A percentile compares a stretch with the other conserved stretches of the same genome.
phyloP scores from a whole-genome alignment of 2,888 invertebrate genomes.

The Cephus sareptanus region DNA sequence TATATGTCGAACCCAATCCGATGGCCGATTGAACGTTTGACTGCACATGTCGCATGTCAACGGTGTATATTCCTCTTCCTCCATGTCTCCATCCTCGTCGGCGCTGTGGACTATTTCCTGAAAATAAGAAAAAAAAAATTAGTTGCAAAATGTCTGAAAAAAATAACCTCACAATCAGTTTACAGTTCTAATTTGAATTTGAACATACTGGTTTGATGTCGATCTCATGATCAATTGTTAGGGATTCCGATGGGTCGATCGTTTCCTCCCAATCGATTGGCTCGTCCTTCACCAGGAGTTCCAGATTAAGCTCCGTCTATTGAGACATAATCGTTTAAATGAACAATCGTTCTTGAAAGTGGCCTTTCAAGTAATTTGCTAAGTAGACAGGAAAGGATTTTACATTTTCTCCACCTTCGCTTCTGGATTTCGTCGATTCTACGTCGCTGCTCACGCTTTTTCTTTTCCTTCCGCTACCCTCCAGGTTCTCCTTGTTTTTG shows the following conservation, averaged over 20 bases:
- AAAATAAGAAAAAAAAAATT: conserved; percentile 10
- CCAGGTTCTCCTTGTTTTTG: conserved; percentile 58
- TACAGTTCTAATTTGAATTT: conserved; percentile 2
- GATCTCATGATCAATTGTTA: conserved; percentile 76
- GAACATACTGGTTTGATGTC: conserved; percentile 74
- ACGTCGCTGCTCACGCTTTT: conserved; percentile 52
- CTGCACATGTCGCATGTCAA: conserved; percentile 86
- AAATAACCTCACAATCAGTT: neutral
- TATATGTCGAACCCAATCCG: conserved; percentile 86
- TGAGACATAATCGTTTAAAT: conserved; percentile 19
- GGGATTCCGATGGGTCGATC: conserved; percentile 75
- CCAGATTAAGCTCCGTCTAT: conserved; percentile 59
- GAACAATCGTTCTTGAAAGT: conserved; percentile 5
- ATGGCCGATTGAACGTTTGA: conserved; percentile 84
- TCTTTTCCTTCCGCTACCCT: conserved; percentile 52
- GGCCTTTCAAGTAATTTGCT: neutral
- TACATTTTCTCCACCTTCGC: conserved; percentile 57
- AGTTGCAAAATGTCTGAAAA: neutral
- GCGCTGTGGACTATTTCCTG: conserved; percentile 65
- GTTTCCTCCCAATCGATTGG: conserved; percentile 80
- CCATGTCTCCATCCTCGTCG: conserved; percentile 68
- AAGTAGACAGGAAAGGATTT: conserved; percentile 19
- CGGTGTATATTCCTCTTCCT: conserved; percentile 77
- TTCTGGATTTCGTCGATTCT: conserved; percentile 60
- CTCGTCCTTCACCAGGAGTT: conserved; percentile 70